Evolutionary conservation across 2,113 vertebrate species (phyloP), one percentile per base, ranked within the genome.

Genomic region (Mormyrus lacerda): DNA sequence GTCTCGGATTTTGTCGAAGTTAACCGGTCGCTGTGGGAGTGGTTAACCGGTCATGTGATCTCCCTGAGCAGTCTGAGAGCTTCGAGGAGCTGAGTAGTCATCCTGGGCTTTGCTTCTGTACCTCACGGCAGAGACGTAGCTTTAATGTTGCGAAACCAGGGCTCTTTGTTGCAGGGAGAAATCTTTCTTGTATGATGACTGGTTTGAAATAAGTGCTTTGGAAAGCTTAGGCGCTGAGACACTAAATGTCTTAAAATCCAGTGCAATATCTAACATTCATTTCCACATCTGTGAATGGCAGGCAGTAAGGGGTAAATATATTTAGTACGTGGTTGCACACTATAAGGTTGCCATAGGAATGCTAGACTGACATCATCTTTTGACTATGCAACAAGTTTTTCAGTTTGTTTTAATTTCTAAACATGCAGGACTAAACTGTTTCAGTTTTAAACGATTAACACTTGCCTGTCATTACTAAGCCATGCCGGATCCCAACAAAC

Each of bases 351-450:
- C 42, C 31, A 51, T 27, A 58, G 21, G 48, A 61, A 53, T 17
- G 87, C 87, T 39, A 87, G 15, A 35, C n/a, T 45, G 53, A 39
- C 19, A 87, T 87, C n/a, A 55, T n/a, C 39, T 53, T 87, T 61
- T 87, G 87, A 87, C 87, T 87, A 87, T 87, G 87, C 87, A 87
- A 87, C 39, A 44, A 47, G 35, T 87, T 39, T 51, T 61, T 87
- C 31, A 39, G 51, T 42, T 87, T 48, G 1, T 87, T 87, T 39
- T 87, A 53, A 27, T 31, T 35, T 39, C 42, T 61, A 24, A 31
- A 42, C n/a, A 86, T 24, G 44, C 39, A 84, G 82, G 82, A 35
- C 42, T 48, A 45, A 86, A 31, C 17, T 61, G 47, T 53, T 42
- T 87, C 3, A 17, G n/a, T 21, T 44, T 53, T 53, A 86, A 87